These are phyloP conservation scores for Leucozona laternaria DNA, from an alignment of 2,888 invertebrate species.

Conservation along the genomic window DNA sequence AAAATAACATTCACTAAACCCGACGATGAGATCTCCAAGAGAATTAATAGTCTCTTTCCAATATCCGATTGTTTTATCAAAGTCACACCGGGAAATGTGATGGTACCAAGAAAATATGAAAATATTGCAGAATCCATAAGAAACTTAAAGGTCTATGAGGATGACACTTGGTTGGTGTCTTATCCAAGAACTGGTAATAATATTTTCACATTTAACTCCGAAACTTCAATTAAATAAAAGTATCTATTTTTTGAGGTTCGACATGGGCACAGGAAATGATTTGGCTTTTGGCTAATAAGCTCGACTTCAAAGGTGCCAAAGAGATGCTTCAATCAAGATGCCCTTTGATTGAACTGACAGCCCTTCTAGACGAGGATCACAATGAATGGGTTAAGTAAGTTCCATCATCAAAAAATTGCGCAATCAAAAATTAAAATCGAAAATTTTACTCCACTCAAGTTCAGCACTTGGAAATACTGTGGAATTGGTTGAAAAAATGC, in stretches of 20 bases:
- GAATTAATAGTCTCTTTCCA: constrained; percentile 88
- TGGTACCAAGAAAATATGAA: constrained; percentile 89
- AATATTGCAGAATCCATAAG: constrained; percentile 89
- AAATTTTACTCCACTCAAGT: constrained; percentile 66
- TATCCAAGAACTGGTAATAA: constrained; percentile 93
- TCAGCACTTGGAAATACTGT: constrained; percentile 88
- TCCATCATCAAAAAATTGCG: constrained; percentile 76
- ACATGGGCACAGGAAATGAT: constrained; percentile 98
- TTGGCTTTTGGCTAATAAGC: constrained; percentile 93
- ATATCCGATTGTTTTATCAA: constrained; percentile 89
- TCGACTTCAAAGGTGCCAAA: constrained; percentile 90
- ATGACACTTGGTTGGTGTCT: constrained; percentile 94
- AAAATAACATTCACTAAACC: constrained; percentile 85
- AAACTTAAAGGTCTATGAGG: constrained; percentile 88
- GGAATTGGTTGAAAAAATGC: constrained; percentile 87
- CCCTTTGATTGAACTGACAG: constrained; percentile 90
- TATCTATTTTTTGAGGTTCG: constrained; percentile 86
- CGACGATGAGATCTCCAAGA: constrained; percentile 85
- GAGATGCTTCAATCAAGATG: constrained; percentile 85
- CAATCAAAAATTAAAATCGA: neutral
- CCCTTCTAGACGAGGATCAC: constrained; percentile 87
- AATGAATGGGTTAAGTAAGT: constrained; percentile 86
- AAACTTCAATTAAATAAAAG: neutral
- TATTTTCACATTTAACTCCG: neutral
- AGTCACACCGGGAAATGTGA: constrained; percentile 89